Evolutionary conservation across 2,888 invertebrate species (phyloP), one percentile per base, ranked within the genome.

Genomic region (Orthosia gracilis): DNA sequence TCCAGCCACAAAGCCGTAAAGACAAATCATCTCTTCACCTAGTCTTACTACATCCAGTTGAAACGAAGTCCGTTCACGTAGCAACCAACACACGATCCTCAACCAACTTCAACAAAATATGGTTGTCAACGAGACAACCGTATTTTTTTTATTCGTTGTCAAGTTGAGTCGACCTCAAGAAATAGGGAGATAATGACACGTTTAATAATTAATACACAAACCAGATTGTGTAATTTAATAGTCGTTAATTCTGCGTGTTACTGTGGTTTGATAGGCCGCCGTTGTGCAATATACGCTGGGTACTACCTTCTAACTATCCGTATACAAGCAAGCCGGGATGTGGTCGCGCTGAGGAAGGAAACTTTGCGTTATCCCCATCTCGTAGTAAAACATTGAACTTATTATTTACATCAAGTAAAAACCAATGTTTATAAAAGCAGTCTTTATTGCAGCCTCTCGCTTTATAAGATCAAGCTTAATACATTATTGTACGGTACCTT

Each of bases 311-410:
- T 13, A 15, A 4, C 17, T 47, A 21, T 11, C 17, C 11, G 18
- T 17, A 45, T 13, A 18, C 21, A 21, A 18, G 13, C 13, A 63
- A 17, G 52, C 13, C 62, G 7, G 55, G 52, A 69, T 18, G 45
- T 50, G 68, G 23, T 49, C 58, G 5, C 23, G n/a, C 63, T 59
- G 75, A 78, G 80, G 78, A 80, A 74, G 80, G 63, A 59, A 74
- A 59, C 40, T 2, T 26, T 12, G 11, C 18, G 50, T 40, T 61
- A 52, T 40, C 18, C 52, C 13, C 26, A 62, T 55, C 55, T 55
- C 31, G 49, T 65, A 21, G 18, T 40, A 13, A 31, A 55, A 3
- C 21, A 47, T 12, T 62, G 0, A 45, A 52, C 17, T 13, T 15
- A n/a, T 18, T 40, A 40, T 23, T 58, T 21, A 15, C 40, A 45